Percentiles rank a stretch among this genome's conserved stretches.
Conservation (phyloP, 2,797 vertebrate genomes). For the Paguma larvata region DNA sequence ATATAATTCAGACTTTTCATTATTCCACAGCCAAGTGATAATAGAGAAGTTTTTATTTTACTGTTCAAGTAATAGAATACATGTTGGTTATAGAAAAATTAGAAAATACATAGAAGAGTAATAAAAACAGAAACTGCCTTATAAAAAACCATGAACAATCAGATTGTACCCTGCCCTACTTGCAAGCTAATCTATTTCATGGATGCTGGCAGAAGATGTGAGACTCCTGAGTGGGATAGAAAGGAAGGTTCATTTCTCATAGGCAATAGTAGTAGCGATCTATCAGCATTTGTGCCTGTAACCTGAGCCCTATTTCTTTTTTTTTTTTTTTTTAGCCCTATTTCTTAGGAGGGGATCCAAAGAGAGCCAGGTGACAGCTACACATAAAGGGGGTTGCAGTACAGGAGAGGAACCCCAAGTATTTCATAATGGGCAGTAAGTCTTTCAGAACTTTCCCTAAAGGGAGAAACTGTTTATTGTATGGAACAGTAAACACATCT, state of each 20-base stretch:
- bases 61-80: background rate
- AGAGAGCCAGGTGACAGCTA: background rate
- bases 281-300: background rate
- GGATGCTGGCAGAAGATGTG: background rate
- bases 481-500: background rate
- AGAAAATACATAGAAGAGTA: background rate
- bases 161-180: background rate
- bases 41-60: background rate
- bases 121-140: constrained; percentile 27
- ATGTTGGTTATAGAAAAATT: background rate
- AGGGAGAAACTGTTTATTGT: background rate
- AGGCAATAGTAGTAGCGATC: background rate
- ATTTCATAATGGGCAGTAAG: background rate
- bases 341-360: background rate
- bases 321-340: no score
- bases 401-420: background rate
- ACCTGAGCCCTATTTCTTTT: background rate
- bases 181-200: background rate
- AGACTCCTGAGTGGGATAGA: background rate
- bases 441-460: background rate
- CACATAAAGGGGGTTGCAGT: background rate
- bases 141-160: background rate
- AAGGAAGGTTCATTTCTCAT: background rate
- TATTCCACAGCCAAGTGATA: background rate
- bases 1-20: background rate